Base-by-base conservation (phyloP, 2,113 vertebrate genomes). In the Neodon shergylaensis region DNA sequence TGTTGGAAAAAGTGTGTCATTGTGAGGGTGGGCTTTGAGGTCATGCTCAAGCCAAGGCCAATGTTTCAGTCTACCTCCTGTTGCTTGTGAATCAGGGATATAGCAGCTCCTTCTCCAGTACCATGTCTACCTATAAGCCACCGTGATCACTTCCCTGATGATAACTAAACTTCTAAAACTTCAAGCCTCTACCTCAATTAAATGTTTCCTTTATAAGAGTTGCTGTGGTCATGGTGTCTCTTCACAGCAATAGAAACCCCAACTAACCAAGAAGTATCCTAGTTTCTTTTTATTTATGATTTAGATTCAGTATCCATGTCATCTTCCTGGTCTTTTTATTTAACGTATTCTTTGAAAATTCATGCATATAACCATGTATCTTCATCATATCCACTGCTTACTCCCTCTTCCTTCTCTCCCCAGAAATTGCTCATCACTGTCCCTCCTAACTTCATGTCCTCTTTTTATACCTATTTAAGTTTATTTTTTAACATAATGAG, bases 281-380 rank as follows among this genome's bases (percentile, higher is more conserved):
- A 21, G 58, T 58, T 19, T 70, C 14, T 65, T 19, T 16, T 76
- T 77, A 3, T 47, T 70, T 33, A 90, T 7, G 7, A 70, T 90
- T 92, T 65, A 89, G 26, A 31, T n/a, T 90, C 16, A 91, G 54
- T 49, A 79, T 81, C 68, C 2, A 58, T 76, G 31, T 63, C 14
- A 85, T 63, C 39, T 4, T 70, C 31, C 26, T 81, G 26, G 11
- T 90, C 4, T 91, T 82, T 89, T 89, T 42, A 65, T 92, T n/a
- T 65, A 83, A 83, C 24, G 1, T 2, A 65, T 44, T 44, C n/a
- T 63, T 84, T 31, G 26, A 65, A 84, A 84, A 44, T 31, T 19
- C 24, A 63, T 58, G 42, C n/a, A 44, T 31, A 7, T 42, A 28
- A 61, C 81, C 58, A 42, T n/a, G 79, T 82, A 39, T 61, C 52